A percentile compares a stretch with the other conserved stretches of the same genome.
Evolutionary conservation across 2,888 invertebrate species (phyloP).

Genomic region (Glomeris marginata): DNA sequence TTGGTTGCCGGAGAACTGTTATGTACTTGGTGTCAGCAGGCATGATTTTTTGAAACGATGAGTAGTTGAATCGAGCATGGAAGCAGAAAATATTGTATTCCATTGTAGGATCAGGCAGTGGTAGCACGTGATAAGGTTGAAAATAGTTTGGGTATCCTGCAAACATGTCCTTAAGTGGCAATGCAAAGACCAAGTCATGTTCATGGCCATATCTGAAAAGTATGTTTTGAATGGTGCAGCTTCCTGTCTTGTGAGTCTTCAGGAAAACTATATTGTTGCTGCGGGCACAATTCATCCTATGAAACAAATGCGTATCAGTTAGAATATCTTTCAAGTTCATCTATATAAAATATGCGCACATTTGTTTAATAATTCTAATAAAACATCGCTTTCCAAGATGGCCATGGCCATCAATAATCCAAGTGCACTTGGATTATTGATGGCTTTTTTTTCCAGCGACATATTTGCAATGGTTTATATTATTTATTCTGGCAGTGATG

Average conservation of each 20-base stretch:
- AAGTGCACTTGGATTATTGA: too few relatives aligned
- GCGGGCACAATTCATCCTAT: too few relatives aligned
- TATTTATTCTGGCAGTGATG: too few relatives aligned
- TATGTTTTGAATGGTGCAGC: conserved; percentile 24
- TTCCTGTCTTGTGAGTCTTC: conserved; percentile 26
- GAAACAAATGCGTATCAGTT: too few relatives aligned
- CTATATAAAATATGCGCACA: too few relatives aligned
- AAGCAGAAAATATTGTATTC: conserved; percentile 20
- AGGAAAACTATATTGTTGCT: conserved; percentile 21
- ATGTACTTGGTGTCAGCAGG: conserved; percentile 19
- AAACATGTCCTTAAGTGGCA: conserved; percentile 20
- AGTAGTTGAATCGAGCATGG: conserved; percentile 20
- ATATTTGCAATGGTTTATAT: too few relatives aligned
- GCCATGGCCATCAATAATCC: too few relatives aligned
- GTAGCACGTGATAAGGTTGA: conserved; percentile 17
- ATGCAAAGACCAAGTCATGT: conserved; percentile 20
- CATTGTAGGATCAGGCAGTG: conserved; percentile 5
- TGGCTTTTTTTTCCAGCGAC: too few relatives aligned
- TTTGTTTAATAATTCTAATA: too few relatives aligned
- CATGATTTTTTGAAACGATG: conserved; percentile 18
- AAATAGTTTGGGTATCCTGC: conserved; percentile 21
- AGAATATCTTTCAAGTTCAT: too few relatives aligned
- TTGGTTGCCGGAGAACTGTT: conserved; percentile 22
- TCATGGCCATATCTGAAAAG: conserved; percentile 22
- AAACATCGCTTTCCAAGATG: too few relatives aligned